phyloP scores from a whole-genome alignment of 2,113 vertebrate genomes.

The Phyllostomus hastatus region DNA sequence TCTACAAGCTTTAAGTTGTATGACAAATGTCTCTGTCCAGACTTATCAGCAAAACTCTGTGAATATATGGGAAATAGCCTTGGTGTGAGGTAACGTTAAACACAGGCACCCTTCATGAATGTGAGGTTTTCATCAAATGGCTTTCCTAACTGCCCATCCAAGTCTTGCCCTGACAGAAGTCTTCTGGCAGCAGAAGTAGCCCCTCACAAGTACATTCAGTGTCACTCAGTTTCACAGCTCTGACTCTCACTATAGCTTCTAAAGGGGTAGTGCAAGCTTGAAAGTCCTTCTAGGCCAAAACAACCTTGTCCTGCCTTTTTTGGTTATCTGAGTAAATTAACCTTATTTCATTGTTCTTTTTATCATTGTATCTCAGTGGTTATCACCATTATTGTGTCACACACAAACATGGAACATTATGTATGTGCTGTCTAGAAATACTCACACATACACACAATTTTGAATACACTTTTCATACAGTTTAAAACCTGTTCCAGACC shows the following conservation, averaged over 20 bases:
- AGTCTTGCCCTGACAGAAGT: neutral
- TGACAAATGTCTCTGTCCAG: neutral
- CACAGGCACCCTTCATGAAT: neutral
- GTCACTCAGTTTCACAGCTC: neutral
- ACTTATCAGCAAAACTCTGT: neutral
- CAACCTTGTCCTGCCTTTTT: neutral
- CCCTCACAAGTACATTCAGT: neutral
- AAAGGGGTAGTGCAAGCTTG: neutral
- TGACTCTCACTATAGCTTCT: neutral
- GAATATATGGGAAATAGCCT: neutral
- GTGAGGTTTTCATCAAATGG: neutral
- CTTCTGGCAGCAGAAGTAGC: neutral
- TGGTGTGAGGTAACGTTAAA: conserved; percentile 1
- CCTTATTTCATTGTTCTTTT: neutral
- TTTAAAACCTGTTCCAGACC: neutral
- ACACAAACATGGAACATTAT: neutral
- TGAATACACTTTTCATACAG: neutral
- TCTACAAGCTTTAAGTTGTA: neutral
- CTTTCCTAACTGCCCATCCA: neutral
- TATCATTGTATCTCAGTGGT: neutral
- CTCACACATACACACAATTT: neutral
- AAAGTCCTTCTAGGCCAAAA: neutral
- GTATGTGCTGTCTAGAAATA: neutral
- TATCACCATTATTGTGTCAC: neutral
- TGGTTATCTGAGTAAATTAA: neutral